Evolutionary conservation across 1,140 invertebrate genomes (phyloP).

Genomic region (Manduca sexta): DNA sequence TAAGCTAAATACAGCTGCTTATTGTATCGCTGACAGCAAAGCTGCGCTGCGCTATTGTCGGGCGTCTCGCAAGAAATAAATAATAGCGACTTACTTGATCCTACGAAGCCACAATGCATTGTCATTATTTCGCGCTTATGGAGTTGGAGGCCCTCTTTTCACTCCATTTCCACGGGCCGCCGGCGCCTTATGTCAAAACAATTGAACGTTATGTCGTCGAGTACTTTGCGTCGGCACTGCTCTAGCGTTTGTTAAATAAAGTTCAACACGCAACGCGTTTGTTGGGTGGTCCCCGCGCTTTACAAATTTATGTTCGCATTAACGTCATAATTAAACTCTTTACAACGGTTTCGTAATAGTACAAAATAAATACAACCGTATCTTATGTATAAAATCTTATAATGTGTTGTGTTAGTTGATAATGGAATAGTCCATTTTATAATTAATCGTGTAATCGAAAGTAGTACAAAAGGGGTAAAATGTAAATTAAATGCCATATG

Average conservation of each 20-base stretch:
- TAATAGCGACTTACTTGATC: conserved; percentile 65
- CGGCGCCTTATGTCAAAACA: conserved; percentile 31
- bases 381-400: too few species aligned
- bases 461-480: too few species aligned
- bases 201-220: conserved; percentile 20
- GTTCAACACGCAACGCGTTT: conserved; percentile 1
- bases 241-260: conserved; percentile 2
- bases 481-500: too few species aligned
- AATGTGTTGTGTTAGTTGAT: too few species aligned
- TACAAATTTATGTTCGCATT: too few species aligned
- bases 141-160: conserved; percentile 29
- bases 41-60: conserved; percentile 53
- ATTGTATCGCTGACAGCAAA: conserved; percentile 64
- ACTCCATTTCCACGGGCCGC: conserved; percentile 21
- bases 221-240: conserved; percentile 5
- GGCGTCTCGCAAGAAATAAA: conserved; percentile 50
- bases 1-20: conserved; percentile 52
- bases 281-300: not conserved
- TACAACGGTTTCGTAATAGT: too few species aligned
- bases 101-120: conserved; percentile 49
- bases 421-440: too few species aligned
- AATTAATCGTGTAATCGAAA: too few species aligned
- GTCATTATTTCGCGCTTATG: conserved; percentile 53
- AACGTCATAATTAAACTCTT: too few species aligned
- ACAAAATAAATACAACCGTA: too few species aligned